Evolutionary conservation across 2,888 invertebrate species (phyloP), one percentile per base, ranked within the genome.

Genomic region (Drosophila yooni): DNA sequence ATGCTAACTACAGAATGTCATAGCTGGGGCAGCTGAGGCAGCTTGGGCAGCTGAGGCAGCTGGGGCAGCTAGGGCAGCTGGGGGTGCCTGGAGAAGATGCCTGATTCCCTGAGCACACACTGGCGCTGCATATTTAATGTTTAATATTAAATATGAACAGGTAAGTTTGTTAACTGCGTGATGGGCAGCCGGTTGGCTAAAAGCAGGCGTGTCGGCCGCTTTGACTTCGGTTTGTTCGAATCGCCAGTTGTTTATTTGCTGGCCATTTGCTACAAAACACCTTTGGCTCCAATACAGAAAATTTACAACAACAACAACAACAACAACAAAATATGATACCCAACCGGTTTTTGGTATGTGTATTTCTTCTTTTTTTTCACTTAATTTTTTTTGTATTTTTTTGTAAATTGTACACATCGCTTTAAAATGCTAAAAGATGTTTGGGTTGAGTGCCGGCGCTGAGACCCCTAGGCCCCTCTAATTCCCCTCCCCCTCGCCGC

Each of bases 341-440:
- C 62, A 86, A 86, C 85, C 80, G 87, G 86, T 86, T 86, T 69
- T 46, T 11, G 15, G 27, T 50, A 7, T 76, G 60, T 67, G 75
- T 62, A 27, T 51, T 58, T 61, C 57, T 62, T 60, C 59, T 68
- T 58, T 53, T 72, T 81, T 61, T 70, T 62, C 21, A 43, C 21
- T 43, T 21, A 53, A 51, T 73, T 70, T 71, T 67, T 66, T 59
- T 46, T 21, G 21, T 70, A 78, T 64, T 70, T 62, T 54, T 62
- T 40, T 57, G 58, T 51, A 72, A 78, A 60, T 73, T 76, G 76
- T 79, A 74, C 88, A 76, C 76, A 67, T 80, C 77, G 86, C 80
- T 78, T 85, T 83, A 70, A 85, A 86, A 88, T 88, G 87, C 71
- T 88, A 88, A 86, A 83, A 86, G 85, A 86, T 83, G 82, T 88